These are phyloP conservation scores for Theretra japonica DNA, from an alignment of 2,888 invertebrate species.

Conservation along the genomic window DNA sequence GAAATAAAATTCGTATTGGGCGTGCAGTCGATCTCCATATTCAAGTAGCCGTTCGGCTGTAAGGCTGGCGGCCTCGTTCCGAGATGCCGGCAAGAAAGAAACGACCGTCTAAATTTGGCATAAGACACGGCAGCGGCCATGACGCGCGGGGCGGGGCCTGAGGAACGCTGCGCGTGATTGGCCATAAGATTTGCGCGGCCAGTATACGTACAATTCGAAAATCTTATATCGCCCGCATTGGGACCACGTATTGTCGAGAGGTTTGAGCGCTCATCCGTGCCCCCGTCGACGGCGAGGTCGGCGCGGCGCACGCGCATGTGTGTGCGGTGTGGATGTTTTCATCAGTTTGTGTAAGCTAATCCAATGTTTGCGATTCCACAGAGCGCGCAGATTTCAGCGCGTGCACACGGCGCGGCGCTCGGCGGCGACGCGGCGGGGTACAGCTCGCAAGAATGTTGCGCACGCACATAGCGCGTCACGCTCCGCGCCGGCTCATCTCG, in stretches of 20 bases:
- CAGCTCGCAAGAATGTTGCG: slow-evolving; percentile 37
- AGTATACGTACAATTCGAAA: slow-evolving; percentile 54
- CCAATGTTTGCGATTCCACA: slow-evolving; percentile 44
- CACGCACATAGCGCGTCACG: slow-evolving; percentile 55
- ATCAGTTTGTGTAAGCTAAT: slow-evolving; percentile 31
- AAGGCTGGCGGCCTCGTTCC: slow-evolving; percentile 25
- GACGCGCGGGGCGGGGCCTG: slow-evolving; percentile 73
- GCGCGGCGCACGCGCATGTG: neutral
- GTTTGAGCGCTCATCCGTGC: neutral
- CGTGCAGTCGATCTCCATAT: slow-evolving; percentile 21
- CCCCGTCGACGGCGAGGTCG: slow-evolving; percentile 3
- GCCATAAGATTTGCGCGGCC: slow-evolving; percentile 67
- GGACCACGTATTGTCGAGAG: slow-evolving; percentile 39
- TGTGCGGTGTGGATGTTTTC: slow-evolving; percentile 4
- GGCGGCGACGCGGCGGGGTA: slow-evolving; percentile 31
- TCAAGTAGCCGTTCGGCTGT: slow-evolving; percentile 25
- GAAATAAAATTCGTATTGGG: slow-evolving; percentile 20
- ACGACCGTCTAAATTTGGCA: slow-evolving; percentile 76
- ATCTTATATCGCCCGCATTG: slow-evolving; percentile 53
- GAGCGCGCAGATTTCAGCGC: slow-evolving; percentile 51
- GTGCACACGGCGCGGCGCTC: slow-evolving; percentile 36
- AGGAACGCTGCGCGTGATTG: slow-evolving; percentile 69
- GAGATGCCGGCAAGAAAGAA: slow-evolving; percentile 59
- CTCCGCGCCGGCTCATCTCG: slow-evolving; percentile 54
- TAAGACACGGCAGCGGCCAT: slow-evolving; percentile 77